phyloP scores from a whole-genome alignment of 2,113 vertebrate genomes.

The Microcebus lehilahytsara region DNA sequence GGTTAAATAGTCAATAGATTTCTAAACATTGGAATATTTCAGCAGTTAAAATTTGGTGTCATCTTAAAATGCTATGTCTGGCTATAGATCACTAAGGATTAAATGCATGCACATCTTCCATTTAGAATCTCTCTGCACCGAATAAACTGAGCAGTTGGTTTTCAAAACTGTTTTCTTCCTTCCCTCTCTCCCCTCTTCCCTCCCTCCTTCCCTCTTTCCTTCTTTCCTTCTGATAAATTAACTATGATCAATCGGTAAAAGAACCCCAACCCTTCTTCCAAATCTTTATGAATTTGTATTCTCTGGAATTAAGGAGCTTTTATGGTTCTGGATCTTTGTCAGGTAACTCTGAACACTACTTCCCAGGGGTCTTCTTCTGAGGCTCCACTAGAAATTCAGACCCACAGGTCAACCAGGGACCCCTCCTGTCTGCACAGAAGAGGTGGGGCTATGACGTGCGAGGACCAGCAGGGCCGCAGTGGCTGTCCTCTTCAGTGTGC shows the following conservation, averaged over 20 bases:
- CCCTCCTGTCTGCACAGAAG: background rate
- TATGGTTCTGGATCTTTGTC: background rate
- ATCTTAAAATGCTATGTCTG: constrained; percentile 38
- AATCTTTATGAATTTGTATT: background rate
- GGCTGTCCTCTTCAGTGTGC: background rate
- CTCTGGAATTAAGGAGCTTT: background rate
- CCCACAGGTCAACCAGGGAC: too few species aligned
- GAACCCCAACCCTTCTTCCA: background rate
- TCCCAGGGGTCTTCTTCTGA: background rate
- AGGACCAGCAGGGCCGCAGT: background rate
- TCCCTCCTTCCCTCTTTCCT: background rate
- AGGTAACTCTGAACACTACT: background rate
- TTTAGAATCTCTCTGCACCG: background rate
- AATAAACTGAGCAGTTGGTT: background rate
- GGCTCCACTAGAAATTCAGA: background rate
- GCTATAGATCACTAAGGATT: background rate
- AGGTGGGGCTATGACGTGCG: background rate
- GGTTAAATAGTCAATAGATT: background rate
- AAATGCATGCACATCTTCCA: background rate
- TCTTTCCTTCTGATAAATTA: background rate
- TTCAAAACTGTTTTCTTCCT: background rate
- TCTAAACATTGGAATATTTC: background rate
- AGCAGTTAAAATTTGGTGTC: background rate
- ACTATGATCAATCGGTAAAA: background rate
- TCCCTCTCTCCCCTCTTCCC: background rate